Evolutionary conservation across 2,113 vertebrate genomes (phyloP).

Genomic region (Carassius gibelio): DNA sequence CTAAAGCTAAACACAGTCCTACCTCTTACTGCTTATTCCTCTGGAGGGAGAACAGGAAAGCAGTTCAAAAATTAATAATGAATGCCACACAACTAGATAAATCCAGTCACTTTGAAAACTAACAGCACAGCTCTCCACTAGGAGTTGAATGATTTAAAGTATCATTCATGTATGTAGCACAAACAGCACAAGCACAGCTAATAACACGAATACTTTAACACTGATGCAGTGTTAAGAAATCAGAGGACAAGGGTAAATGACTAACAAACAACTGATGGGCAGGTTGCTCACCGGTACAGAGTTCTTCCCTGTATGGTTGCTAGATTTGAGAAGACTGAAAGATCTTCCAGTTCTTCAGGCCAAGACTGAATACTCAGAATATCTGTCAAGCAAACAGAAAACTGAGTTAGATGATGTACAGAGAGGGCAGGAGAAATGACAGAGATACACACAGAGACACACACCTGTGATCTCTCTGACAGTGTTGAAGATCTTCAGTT

Average conservation of each 20-base stretch:
- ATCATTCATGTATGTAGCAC: background rate
- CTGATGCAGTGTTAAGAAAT: background rate
- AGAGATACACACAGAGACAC: background rate
- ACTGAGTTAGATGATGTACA: background rate
- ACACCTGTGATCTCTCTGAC: constrained; percentile 90
- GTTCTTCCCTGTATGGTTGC: constrained; percentile 87
- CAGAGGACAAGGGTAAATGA: background rate
- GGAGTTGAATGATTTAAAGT: background rate
- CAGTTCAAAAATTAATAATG: constrained; percentile 11
- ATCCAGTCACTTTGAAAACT: background rate
- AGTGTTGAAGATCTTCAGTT: constrained; percentile 87
- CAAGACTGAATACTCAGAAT: constrained; percentile 90
- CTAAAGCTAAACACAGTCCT: constrained; percentile 53
- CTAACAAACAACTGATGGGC: background rate
- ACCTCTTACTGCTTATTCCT: constrained; percentile 69
- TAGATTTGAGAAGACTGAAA: constrained; percentile 94
- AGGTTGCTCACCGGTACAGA: constrained; percentile 81
- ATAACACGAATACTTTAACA: background rate
- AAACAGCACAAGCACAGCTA: background rate
- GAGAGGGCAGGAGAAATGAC: background rate
- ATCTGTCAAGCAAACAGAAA: constrained; percentile 70
- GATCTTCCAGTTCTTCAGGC: constrained; percentile 87
- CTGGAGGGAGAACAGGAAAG: constrained; percentile 47
- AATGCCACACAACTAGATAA: background rate
- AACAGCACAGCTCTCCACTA: background rate